Percentiles rank a stretch among this genome's conserved stretches.
phyloP scores from a whole-genome alignment of 1,140 invertebrate genomes.

The Nasonia vitripennis region DNA sequence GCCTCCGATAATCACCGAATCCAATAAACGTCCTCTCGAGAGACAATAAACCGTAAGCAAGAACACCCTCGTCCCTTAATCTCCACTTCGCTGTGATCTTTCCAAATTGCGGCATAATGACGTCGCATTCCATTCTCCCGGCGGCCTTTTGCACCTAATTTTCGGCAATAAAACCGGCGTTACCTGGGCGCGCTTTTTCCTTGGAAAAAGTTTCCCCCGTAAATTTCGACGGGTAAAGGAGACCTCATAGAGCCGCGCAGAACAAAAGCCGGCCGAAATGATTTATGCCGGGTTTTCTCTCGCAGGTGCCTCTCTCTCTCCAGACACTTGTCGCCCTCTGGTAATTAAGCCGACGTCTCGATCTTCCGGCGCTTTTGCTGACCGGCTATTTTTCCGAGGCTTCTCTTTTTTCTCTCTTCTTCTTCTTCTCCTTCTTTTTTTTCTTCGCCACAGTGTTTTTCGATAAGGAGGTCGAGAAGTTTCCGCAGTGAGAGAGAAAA shows the following conservation, averaged over 20 bases:
- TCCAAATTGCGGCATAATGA: constrained; percentile 23
- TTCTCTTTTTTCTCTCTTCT: constrained; percentile 11
- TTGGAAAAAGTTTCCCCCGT: constrained; percentile 44
- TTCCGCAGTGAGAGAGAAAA: background rate
- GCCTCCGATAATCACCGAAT: background rate
- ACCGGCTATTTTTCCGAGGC: constrained; percentile 18
- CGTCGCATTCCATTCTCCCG: background rate
- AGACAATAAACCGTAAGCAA: background rate
- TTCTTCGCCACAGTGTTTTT: constrained; percentile 5
- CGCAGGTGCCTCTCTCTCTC: constrained; percentile 22
- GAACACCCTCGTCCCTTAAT: too few species aligned
- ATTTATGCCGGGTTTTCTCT: constrained; percentile 37
- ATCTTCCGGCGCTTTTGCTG: constrained; percentile 36
- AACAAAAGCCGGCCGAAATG: constrained; percentile 38
- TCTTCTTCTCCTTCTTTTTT: background rate
- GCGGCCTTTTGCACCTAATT: constrained; percentile 36
- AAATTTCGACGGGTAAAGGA: constrained; percentile 32
- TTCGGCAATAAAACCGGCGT: constrained; percentile 37
- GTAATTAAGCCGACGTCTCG: constrained; percentile 55
- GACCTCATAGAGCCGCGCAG: constrained; percentile 16
- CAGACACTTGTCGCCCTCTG: constrained; percentile 47
- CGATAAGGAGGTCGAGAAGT: constrained; percentile 29
- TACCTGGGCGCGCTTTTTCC: constrained; percentile 37
- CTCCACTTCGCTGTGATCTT: background rate
- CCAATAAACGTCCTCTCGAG: background rate